A percentile compares a stretch with the other conserved stretches of the same genome.
These are phyloP conservation scores for Melanargia galathea DNA, from an alignment of 2,888 invertebrate genomes.

Conservation along the genomic window DNA sequence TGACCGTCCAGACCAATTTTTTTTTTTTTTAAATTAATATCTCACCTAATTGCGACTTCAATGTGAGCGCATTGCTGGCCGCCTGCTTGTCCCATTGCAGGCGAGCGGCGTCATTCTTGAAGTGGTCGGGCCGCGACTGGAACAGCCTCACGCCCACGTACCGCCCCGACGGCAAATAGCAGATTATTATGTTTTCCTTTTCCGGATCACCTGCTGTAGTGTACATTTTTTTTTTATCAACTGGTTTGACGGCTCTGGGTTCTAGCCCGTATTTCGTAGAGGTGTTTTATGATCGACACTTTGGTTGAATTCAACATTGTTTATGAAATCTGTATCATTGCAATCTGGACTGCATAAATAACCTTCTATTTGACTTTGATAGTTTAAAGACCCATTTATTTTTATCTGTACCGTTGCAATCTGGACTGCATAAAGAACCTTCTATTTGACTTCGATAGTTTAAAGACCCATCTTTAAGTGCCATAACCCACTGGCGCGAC, in stretches of 20 bases:
- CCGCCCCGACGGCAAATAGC: slow-evolving; percentile 83
- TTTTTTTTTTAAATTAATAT: slow-evolving; percentile 15
- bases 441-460: neutral
- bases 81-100: slow-evolving; percentile 85
- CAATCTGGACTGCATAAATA: neutral
- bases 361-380: neutral
- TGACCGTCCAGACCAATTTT: too few species aligned
- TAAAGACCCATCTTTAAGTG: neutral
- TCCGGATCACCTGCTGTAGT: slow-evolving; percentile 59
- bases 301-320: neutral
- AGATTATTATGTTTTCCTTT: slow-evolving; percentile 82
- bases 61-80: slow-evolving; percentile 82
- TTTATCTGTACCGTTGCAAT: too few species aligned
- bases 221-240: too few species aligned
- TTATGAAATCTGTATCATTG: neutral
- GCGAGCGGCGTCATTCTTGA: slow-evolving; percentile 82
- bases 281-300: slow-evolving; percentile 49
- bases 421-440: neutral
- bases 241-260: too few species aligned
- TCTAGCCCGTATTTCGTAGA: too few species aligned
- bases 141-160: slow-evolving; percentile 87
- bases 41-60: slow-evolving; percentile 83
- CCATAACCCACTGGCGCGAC: too few species aligned
- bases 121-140: slow-evolving; percentile 80
- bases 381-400: neutral